Percentiles rank a stretch among this genome's conserved stretches.
phyloP scores from a whole-genome alignment of 2,113 vertebrate genomes.

The Psephotus haematonotus region DNA sequence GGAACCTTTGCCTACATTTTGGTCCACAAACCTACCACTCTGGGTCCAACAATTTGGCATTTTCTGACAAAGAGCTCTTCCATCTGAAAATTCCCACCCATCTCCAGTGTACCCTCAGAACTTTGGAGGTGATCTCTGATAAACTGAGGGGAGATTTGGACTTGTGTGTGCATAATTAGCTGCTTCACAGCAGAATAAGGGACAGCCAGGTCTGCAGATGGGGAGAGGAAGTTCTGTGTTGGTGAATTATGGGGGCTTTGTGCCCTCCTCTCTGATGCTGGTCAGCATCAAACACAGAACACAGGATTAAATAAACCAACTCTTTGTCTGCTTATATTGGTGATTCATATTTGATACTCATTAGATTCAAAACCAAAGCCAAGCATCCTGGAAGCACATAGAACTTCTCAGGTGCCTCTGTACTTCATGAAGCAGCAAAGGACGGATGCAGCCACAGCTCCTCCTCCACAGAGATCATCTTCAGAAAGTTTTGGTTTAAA shows the following conservation, averaged over 20 bases:
- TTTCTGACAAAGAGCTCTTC: background rate
- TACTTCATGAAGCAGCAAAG: background rate
- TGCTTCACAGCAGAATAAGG: fast-evolving
- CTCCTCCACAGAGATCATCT: background rate
- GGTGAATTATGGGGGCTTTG: background rate
- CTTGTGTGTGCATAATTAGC: background rate
- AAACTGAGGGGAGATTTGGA: background rate
- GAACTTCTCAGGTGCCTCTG: background rate
- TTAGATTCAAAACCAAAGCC: background rate
- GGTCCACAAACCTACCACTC: background rate
- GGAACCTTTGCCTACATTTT: background rate
- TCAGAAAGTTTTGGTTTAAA: background rate
- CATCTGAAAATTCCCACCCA: background rate
- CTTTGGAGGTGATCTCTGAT: background rate
- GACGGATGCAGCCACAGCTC: background rate
- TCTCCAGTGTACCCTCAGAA: background rate
- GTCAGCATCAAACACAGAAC: background rate
- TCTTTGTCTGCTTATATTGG: background rate
- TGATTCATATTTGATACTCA: background rate
- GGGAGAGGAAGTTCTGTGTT: background rate
- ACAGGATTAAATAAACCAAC: background rate
- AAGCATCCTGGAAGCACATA: background rate
- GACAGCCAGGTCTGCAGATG: background rate
- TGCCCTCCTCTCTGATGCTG: background rate
- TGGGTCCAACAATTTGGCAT: background rate